These are phyloP conservation scores for Acanthoscelides obtectus DNA, from an alignment of 2,888 invertebrate species.

Conservation along the genomic window DNA sequence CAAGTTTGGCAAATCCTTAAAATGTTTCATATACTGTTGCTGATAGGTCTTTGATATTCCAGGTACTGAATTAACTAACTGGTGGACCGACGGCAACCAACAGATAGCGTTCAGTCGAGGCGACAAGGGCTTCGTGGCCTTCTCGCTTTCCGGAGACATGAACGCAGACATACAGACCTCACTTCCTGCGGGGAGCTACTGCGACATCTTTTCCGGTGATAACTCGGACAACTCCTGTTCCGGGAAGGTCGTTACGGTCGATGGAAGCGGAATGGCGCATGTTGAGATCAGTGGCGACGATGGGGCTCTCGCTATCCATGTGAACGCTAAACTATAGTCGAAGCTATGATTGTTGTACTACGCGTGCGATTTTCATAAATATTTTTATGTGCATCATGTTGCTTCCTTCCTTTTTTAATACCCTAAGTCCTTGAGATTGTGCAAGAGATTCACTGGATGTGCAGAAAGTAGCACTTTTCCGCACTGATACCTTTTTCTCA, in stretches of 20 bases:
- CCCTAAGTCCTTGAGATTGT: too few species aligned
- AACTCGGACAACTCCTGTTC: slow-evolving; percentile 54
- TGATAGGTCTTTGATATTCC: too few species aligned
- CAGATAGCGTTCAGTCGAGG: slow-evolving; percentile 83
- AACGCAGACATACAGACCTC: slow-evolving; percentile 60
- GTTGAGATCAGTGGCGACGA: slow-evolving; percentile 46
- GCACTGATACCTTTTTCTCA: too few species aligned
- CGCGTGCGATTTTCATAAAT: too few species aligned
- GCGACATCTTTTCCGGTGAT: slow-evolving; percentile 76
- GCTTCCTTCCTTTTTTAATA: too few species aligned
- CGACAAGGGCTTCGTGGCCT: slow-evolving; percentile 61
- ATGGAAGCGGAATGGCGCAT: slow-evolving; percentile 52
- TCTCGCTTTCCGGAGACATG: slow-evolving; percentile 63
- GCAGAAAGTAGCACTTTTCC: too few species aligned
- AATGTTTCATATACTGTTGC: too few species aligned
- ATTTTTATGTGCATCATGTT: too few species aligned
- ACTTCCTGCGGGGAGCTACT: slow-evolving; percentile 72
- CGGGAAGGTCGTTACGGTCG: slow-evolving; percentile 61
- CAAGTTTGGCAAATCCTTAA: too few species aligned
- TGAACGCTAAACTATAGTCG: slow-evolving; percentile 9
- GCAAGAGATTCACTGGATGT: too few species aligned
- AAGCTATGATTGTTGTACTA: too few species aligned
- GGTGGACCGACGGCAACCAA: slow-evolving; percentile 78
- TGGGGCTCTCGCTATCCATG: slow-evolving; percentile 68
- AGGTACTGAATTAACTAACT: slow-evolving; percentile 49